Conservation (phyloP, 1,140 invertebrate genomes). For the Drosophila auraria region DNA sequence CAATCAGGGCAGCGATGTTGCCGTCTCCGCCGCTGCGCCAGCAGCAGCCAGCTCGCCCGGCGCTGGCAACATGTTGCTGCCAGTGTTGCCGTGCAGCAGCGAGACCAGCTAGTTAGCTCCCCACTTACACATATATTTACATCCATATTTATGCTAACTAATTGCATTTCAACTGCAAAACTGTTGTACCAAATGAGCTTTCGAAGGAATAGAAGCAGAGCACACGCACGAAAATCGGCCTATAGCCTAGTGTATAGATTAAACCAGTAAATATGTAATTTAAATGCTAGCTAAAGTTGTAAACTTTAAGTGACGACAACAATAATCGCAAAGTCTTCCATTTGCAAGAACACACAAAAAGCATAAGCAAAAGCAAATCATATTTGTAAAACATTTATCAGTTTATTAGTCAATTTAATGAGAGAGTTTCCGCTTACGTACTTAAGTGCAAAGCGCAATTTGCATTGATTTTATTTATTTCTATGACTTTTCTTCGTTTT, state of each 20-base stretch:
- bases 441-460: slow-evolving; percentile 62
- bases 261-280: slow-evolving; percentile 43
- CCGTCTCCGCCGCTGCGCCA: slow-evolving; percentile 24
- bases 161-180: slow-evolving; percentile 78
- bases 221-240: slow-evolving; percentile 11
- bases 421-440: slow-evolving; percentile 66
- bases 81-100: slow-evolving; percentile 63
- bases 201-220: slow-evolving; percentile 39
- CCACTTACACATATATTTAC: neutral
- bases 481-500: slow-evolving; percentile 63
- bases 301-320: slow-evolving; percentile 61
- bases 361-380: slow-evolving; percentile 29
- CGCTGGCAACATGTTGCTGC: slow-evolving; percentile 62
- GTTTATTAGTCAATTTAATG: slow-evolving; percentile 68
- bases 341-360: slow-evolving; percentile 51
- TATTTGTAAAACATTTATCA: slow-evolving; percentile 55
- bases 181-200: slow-evolving; percentile 80
- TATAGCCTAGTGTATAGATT: slow-evolving; percentile 32
- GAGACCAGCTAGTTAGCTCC: slow-evolving; percentile 67
- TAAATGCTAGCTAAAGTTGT: slow-evolving; percentile 70
- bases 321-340: slow-evolving; percentile 82
- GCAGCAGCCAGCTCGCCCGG: slow-evolving; percentile 41
- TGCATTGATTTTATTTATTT: slow-evolving; percentile 74
- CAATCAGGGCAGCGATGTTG: slow-evolving; percentile 61
- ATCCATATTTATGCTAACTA: slow-evolving; percentile 53